Percentiles rank a stretch among this genome's conserved stretches.
Evolutionary conservation across 2,113 vertebrate genomes (phyloP).

Genomic region (Phalacrocorax brasilianus): DNA sequence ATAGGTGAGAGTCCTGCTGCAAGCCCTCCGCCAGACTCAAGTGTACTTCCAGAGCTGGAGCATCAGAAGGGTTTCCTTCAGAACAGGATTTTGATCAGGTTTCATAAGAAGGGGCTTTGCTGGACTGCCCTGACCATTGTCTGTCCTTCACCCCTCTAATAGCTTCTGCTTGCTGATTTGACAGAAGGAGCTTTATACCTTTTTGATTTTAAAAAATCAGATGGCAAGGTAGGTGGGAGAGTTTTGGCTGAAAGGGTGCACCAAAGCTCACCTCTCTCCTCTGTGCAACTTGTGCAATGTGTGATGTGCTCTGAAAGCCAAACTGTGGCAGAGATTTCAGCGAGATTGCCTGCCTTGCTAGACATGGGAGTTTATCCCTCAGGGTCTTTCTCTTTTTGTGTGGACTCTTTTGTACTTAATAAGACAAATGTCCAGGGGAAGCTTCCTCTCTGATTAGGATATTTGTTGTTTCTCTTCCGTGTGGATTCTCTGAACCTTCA

Average conservation of each 20-base stretch:
- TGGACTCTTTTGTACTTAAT: background rate
- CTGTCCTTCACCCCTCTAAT: background rate
- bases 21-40: background rate
- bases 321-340: background rate
- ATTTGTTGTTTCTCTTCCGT: background rate
- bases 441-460: background rate
- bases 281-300: accelerated
- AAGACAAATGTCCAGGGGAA: background rate
- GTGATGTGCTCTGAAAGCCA: accelerated
- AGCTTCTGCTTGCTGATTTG: background rate
- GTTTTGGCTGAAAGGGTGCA: background rate
- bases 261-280: background rate
- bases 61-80: background rate
- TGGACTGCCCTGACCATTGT: background rate
- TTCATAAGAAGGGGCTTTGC: background rate
- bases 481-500: constrained; percentile 2
- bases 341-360: background rate
- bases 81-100: background rate
- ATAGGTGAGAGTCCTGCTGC: background rate
- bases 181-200: background rate
- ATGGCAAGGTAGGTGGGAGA: background rate
- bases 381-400: background rate
- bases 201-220: background rate
- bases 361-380: background rate
- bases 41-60: background rate